Conservation (phyloP, 2,113 vertebrate genomes). For the Eudyptes chrysolophus region DNA sequence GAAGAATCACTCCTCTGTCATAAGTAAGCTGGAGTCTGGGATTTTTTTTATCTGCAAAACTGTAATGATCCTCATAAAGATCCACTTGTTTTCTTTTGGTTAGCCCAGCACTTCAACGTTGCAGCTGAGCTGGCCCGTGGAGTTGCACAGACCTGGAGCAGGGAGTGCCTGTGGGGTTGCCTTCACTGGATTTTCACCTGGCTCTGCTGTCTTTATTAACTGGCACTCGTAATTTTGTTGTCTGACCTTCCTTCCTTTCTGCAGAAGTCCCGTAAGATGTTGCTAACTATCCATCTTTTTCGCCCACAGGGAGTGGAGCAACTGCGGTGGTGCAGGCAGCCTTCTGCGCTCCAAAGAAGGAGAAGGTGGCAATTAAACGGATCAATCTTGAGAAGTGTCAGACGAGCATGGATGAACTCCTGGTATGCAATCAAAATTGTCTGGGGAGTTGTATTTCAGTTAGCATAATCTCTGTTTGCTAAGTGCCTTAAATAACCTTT, state of each 20-base stretch:
- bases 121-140: not conserved
- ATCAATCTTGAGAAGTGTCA: constrained; percentile 98
- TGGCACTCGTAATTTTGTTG: not conserved
- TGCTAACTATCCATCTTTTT: not conserved
- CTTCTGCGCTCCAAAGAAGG: constrained; percentile 88
- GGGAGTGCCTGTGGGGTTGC: not conserved
- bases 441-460: not conserved
- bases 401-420: constrained; percentile 95
- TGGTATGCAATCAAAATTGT: constrained; percentile 75
- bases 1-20: not conserved
- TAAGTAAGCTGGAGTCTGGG: not conserved
- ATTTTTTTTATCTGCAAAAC: not conserved
- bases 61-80: not conserved
- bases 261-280: rapidly evolving
- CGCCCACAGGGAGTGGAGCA: constrained; percentile 78
- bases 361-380: constrained; percentile 94
- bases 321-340: constrained; percentile 95
- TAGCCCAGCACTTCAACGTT: not conserved
- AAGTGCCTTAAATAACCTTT: not conserved
- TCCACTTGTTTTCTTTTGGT: not conserved
- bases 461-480: not conserved
- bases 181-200: not conserved
- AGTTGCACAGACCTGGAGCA: not conserved
- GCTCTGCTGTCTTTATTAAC: not conserved
- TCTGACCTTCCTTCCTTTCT: not conserved